phyloP scores from a whole-genome alignment of 2,113 vertebrate species.

The Halcyon malimbica region DNA sequence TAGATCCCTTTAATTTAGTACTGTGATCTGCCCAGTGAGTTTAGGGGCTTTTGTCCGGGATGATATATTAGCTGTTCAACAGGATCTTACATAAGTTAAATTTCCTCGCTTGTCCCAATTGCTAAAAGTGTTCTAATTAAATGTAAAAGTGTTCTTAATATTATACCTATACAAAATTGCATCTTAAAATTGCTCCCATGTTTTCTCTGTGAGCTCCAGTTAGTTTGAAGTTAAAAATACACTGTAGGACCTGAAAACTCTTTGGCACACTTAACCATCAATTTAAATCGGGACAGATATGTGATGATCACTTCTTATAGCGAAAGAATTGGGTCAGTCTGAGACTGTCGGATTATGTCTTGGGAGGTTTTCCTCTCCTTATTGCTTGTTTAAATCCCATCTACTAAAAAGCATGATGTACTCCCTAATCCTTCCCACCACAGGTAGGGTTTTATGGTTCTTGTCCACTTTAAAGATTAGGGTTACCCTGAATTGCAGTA shows the following conservation, averaged over 20 bases:
- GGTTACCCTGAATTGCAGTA: slow-evolving; percentile 64
- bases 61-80: background rate
- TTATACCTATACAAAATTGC: background rate
- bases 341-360: slow-evolving; percentile 79
- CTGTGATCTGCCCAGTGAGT: background rate
- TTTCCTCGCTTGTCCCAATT: background rate
- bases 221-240: background rate
- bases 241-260: background rate
- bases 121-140: background rate
- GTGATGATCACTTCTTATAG: slow-evolving; percentile 52
- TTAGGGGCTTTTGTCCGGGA: background rate
- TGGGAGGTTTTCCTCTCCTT: slow-evolving; percentile 78
- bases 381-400: slow-evolving; percentile 73
- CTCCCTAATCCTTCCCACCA: slow-evolving; percentile 76
- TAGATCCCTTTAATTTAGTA: background rate
- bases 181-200: background rate
- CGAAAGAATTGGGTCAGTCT: slow-evolving; percentile 79
- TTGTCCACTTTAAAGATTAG: slow-evolving; percentile 85
- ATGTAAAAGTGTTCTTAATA: background rate
- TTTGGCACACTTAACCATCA: background rate
- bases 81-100: background rate
- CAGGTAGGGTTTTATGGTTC: slow-evolving; percentile 80
- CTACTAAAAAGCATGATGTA: slow-evolving; percentile 69
- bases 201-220: background rate
- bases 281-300: background rate